Evolutionary conservation across 2,113 vertebrate genomes (phyloP).

Genomic region (Xyrauchen texanus): DNA sequence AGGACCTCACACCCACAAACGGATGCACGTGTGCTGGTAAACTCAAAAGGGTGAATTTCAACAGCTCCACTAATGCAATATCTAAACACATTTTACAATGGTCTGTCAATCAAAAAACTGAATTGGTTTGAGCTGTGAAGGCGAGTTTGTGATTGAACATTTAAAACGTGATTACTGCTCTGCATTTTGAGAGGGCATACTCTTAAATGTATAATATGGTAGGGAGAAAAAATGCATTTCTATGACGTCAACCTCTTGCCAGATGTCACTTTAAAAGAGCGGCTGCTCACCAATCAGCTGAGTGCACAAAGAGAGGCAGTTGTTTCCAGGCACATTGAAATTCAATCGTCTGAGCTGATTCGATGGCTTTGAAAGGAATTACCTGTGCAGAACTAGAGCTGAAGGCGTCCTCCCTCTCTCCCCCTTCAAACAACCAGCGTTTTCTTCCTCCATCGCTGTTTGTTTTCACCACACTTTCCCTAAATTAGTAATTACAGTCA

Average conservation of each 20-base stretch:
- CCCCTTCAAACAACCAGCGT: constrained; percentile 62
- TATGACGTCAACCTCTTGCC: constrained; percentile 62
- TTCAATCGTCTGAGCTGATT: constrained; percentile 72
- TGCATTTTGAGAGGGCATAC: background rate
- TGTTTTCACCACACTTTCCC: constrained; percentile 73
- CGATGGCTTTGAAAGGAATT: constrained; percentile 73
- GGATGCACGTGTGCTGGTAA: background rate
- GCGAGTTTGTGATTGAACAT: background rate
- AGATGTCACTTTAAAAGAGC: constrained; percentile 49
- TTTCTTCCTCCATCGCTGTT: constrained; percentile 63
- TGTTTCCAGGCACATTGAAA: constrained; percentile 69
- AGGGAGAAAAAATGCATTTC: background rate
- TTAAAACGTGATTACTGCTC: constrained; percentile 22
- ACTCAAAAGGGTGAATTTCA: constrained; percentile 5
- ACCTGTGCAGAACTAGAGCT: constrained; percentile 69
- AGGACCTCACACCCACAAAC: constrained; percentile 35
- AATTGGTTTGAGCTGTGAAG: constrained; percentile 6
- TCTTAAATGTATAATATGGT: constrained; percentile 19
- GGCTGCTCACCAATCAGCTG: constrained; percentile 67
- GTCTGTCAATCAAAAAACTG: background rate
- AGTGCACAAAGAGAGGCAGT: constrained; percentile 64
- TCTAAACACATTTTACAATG: constrained; percentile 21
- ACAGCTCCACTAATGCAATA: constrained; percentile 35
- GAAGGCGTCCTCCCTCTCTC: constrained; percentile 50
- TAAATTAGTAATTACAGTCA: constrained; percentile 78